These are phyloP conservation scores for Scomberomorus guttatus DNA, from an alignment of 2,797 vertebrate species.

Conservation along the genomic window DNA sequence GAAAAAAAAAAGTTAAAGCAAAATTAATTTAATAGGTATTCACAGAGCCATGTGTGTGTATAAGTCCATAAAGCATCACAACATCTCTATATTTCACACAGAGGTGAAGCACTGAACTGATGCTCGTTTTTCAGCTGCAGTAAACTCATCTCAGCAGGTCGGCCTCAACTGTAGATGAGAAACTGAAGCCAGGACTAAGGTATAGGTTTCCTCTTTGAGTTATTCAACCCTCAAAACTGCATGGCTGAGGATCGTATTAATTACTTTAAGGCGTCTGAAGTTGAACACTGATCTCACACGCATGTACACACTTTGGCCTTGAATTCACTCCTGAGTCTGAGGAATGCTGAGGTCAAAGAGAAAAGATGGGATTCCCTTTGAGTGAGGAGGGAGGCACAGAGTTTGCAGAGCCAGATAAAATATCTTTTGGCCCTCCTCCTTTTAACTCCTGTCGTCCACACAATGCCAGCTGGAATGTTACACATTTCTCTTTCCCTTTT, in stretches of 20 bases:
- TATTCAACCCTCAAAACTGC: slow-evolving; percentile 66
- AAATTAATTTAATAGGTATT: background rate
- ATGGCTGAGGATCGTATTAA: slow-evolving; percentile 62
- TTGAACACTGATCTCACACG: slow-evolving; percentile 50
- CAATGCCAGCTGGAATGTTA: slow-evolving; percentile 54
- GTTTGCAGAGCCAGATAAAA: slow-evolving; percentile 59
- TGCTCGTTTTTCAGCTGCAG: background rate
- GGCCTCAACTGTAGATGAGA: slow-evolving; percentile 47
- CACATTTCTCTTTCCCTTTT: slow-evolving; percentile 21
- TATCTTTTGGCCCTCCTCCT: slow-evolving; percentile 46
- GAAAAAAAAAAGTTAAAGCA: background rate
- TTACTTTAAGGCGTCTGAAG: slow-evolving; percentile 69
- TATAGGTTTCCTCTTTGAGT: slow-evolving; percentile 62
- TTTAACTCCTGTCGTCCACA: slow-evolving; percentile 54
- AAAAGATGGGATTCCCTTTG: slow-evolving; percentile 78
- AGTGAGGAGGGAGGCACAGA: slow-evolving; percentile 53
- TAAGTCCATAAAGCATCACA: background rate
- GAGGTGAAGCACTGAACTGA: background rate
- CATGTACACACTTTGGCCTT: slow-evolving; percentile 39
- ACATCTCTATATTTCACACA: background rate
- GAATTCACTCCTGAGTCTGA: slow-evolving; percentile 50
- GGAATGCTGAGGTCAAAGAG: slow-evolving; percentile 77
- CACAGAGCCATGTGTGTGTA: background rate
- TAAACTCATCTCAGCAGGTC: slow-evolving; percentile 34
- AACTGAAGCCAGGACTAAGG: slow-evolving; percentile 35